Percentiles rank a stretch among this genome's conserved stretches.
Conservation (phyloP, 2,888 invertebrate species). For the Torymus texanus region DNA sequence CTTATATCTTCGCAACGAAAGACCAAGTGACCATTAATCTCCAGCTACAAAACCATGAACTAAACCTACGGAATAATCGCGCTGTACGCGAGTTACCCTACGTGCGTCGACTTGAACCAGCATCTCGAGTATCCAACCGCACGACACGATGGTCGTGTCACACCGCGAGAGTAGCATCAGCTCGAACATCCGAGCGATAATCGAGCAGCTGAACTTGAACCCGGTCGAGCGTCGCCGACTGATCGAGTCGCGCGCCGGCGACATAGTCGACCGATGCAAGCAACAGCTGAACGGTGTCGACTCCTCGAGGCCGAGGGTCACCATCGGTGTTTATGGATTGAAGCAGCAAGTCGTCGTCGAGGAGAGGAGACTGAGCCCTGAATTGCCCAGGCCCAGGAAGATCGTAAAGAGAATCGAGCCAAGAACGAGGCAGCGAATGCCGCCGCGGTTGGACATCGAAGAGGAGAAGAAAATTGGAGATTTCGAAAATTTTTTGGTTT, state of each 20-base stretch:
- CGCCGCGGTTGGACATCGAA: constrained; percentile 56
- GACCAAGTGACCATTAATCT: too few species aligned
- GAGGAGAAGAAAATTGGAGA: not conserved
- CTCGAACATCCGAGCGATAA: constrained; percentile 73
- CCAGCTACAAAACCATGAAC: too few species aligned
- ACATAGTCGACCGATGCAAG: constrained; percentile 59
- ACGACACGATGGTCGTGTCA: constrained; percentile 70
- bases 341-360: constrained; percentile 33
- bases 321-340: constrained; percentile 71
- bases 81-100: too few species aligned
- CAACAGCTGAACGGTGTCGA: constrained; percentile 47
- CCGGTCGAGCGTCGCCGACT: constrained; percentile 69
- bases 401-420: constrained; percentile 51
- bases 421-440: constrained; percentile 63
- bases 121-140: not conserved
- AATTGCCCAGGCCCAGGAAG: constrained; percentile 54
- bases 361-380: not conserved
- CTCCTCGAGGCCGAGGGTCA: constrained; percentile 65
- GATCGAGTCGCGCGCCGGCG: constrained; percentile 64
- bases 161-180: constrained; percentile 71
- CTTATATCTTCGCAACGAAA: too few species aligned
- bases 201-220: constrained; percentile 72
- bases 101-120: not conserved
- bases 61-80: too few species aligned
- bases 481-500: too few species aligned